phyloP scores from a whole-genome alignment of 2,113 vertebrate species.

The Perognathus longimembris region DNA sequence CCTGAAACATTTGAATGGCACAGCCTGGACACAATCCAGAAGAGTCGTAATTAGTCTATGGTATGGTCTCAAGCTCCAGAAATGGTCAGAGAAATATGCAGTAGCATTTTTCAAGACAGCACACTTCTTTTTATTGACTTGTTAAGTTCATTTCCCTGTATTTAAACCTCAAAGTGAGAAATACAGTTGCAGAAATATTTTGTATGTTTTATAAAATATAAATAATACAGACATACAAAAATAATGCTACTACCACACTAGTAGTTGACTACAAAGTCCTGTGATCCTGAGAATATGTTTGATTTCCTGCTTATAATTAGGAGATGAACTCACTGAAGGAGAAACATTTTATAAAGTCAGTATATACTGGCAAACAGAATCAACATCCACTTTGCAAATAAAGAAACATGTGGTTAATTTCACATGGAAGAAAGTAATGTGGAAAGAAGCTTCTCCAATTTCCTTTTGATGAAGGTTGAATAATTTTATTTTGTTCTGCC shows the following conservation, averaged over 20 bases:
- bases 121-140: neutral
- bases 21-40: neutral
- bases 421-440: neutral
- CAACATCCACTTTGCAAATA: too few species aligned
- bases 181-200: neutral
- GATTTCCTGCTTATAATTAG: neutral
- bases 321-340: neutral
- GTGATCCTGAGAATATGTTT: neutral
- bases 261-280: neutral
- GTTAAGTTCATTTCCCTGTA: neutral
- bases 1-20: neutral
- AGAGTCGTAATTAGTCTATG: accelerated
- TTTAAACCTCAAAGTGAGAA: neutral
- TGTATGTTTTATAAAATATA: neutral
- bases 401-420: neutral
- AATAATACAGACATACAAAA: neutral
- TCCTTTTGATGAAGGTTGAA: neutral
- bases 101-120: neutral
- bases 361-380: too few species aligned
- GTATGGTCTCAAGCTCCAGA: neutral
- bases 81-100: neutral
- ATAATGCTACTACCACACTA: neutral
- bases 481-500: neutral
- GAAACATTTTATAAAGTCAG: too few species aligned
- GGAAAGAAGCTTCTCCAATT: neutral